A percentile compares a stretch with the other conserved stretches of the same genome.
Evolutionary conservation across 2,113 vertebrate species (phyloP).

Genomic region (Electrona antarctica): DNA sequence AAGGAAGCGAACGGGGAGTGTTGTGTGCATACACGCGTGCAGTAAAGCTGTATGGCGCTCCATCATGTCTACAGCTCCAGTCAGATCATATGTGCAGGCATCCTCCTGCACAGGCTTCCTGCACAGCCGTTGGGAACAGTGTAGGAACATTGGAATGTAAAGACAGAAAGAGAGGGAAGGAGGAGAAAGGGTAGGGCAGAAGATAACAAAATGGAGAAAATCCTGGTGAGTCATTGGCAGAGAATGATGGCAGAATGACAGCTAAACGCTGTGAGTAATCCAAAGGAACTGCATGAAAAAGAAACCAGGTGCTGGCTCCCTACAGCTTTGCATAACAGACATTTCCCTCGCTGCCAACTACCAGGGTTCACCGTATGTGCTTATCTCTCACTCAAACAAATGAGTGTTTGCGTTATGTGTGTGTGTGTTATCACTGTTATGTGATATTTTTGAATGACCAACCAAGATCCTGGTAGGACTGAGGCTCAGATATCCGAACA

Average conservation of each 20-base stretch:
- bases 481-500: no score
- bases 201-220: conserved; percentile 41
- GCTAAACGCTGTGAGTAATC: conserved; percentile 24
- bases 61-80: conserved; percentile 5
- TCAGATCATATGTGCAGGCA: not conserved
- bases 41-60: no score
- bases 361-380: conserved; percentile 11
- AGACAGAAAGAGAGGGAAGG: not conserved
- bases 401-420: not conserved
- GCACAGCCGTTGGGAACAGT: not conserved
- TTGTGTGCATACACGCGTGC: conserved; percentile 3
- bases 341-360: no score
- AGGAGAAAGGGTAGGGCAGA: conserved; percentile 9
- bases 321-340: conserved; percentile 2
- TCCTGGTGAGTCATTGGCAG: conserved; percentile 44
- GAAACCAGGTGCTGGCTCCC: not conserved
- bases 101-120: conserved; percentile 10
- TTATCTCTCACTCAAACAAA: not conserved
- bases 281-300: conserved; percentile 13
- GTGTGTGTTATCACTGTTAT: not conserved
- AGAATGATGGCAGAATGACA: conserved; percentile 38
- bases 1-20: not conserved
- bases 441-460: not conserved
- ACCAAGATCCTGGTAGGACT: no score
- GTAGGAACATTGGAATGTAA: not conserved